These are phyloP conservation scores for Leptinotarsa peninsularis DNA, from an alignment of 2,888 invertebrate genomes.

Conservation along the genomic window DNA sequence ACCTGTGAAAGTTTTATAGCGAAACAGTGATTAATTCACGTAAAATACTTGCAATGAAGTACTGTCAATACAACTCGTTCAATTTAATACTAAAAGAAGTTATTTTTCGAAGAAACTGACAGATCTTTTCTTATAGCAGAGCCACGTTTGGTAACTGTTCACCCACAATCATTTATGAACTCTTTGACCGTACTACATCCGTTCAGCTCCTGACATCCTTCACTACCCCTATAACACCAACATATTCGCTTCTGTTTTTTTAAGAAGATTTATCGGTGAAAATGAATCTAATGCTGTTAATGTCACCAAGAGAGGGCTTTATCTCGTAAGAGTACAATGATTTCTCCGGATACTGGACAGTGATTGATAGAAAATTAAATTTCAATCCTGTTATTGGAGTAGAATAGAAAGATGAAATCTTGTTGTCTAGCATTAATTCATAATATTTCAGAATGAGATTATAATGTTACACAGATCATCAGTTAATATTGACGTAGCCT, in stretches of 20 bases:
- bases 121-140: no score
- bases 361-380: slow-evolving; percentile 35
- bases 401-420: background rate
- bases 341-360: slow-evolving; percentile 30
- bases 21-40: no score
- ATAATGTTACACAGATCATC: background rate
- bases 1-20: no score
- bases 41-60: no score
- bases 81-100: no score
- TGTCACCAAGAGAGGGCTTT: slow-evolving; percentile 45
- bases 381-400: background rate
- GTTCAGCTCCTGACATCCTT: background rate
- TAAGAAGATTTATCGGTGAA: slow-evolving; percentile 49
- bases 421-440: background rate
- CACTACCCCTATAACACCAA: background rate
- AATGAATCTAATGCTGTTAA: slow-evolving; percentile 46
- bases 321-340: slow-evolving; percentile 34
- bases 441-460: background rate
- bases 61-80: no score
- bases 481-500: background rate
- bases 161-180: background rate
- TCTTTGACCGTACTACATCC: background rate
- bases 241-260: slow-evolving; percentile 45
- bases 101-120: no score
- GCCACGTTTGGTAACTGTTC: no score